A percentile compares a stretch with the other conserved stretches of the same genome.
These are phyloP conservation scores for Parazoanthus darwini DNA, from an alignment of 92 coral and sea anemone genomes.

Conservation along the genomic window DNA sequence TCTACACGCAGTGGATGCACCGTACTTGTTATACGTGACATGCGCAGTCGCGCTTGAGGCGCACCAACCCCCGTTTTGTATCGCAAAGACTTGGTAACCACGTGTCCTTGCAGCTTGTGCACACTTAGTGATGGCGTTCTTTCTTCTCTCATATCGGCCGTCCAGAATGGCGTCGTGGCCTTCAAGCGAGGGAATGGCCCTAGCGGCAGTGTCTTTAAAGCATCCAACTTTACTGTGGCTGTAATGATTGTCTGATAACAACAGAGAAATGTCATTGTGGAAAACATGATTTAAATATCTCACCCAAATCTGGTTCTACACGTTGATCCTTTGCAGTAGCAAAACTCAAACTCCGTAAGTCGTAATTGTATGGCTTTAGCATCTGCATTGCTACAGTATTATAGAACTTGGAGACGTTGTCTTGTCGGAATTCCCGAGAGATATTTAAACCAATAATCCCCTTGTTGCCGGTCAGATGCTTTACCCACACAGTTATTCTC, in stretches of 20 bases:
- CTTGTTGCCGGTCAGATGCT: no score
- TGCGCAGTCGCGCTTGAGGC: constrained; percentile 36
- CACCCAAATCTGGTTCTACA: neutral
- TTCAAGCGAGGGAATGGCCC: constrained; percentile 47
- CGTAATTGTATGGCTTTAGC: no score
- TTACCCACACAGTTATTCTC: no score
- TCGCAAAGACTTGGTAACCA: constrained; percentile 46
- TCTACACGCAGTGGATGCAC: constrained; percentile 26
- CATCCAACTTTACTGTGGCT: constrained; percentile 39
- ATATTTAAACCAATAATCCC: no score
- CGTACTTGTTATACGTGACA: constrained; percentile 36
- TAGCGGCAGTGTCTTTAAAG: constrained; percentile 22
- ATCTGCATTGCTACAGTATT: no score
- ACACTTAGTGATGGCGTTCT: constrained; percentile 40
- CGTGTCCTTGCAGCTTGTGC: constrained; percentile 18
- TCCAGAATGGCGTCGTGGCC: constrained; percentile 42
- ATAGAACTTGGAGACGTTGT: no score
- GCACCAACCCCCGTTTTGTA: constrained; percentile 52
- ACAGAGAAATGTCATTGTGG: neutral
- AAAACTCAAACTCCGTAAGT: no score
- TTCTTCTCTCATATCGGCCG: constrained; percentile 6
- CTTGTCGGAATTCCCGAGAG: no score
- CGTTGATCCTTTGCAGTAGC: no score
- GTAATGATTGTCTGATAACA: neutral
- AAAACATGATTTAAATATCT: neutral